Evolutionary conservation across 2,113 vertebrate genomes (phyloP).

Genomic region (Chlorocebus sabaeus): DNA sequence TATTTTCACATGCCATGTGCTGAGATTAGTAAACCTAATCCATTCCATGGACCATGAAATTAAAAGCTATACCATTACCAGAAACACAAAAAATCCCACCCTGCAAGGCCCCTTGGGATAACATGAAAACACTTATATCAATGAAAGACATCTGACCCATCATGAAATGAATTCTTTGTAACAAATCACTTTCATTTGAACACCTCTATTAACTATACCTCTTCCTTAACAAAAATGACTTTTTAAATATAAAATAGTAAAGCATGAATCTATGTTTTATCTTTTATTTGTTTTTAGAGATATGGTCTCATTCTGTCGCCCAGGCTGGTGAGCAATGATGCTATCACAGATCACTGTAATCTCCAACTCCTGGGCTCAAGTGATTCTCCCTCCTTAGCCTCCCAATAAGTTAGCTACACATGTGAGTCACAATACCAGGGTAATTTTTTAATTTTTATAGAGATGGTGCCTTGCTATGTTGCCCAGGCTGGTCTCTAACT

Average conservation of each 20-base stretch:
- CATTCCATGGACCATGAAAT: neutral
- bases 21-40: neutral
- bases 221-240: neutral
- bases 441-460: too few species aligned
- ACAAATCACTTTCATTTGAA: neutral
- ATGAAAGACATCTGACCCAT: neutral
- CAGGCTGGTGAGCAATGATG: too few species aligned
- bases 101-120: neutral
- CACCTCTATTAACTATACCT: neutral
- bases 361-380: too few species aligned
- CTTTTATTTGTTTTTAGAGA: too few species aligned
- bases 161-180: neutral
- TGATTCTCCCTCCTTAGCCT: too few species aligned
- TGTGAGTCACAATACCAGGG: too few species aligned
- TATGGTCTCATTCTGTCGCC: too few species aligned
- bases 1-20: neutral
- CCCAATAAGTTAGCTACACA: too few species aligned
- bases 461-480: too few species aligned
- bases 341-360: too few species aligned
- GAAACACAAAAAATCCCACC: neutral
- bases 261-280: neutral
- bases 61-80: neutral
- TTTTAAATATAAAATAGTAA: neutral
- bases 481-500: too few species aligned
- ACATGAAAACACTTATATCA: neutral